phyloP scores from a whole-genome alignment of 1,140 invertebrate species.

The Sminthurinus signatus region DNA sequence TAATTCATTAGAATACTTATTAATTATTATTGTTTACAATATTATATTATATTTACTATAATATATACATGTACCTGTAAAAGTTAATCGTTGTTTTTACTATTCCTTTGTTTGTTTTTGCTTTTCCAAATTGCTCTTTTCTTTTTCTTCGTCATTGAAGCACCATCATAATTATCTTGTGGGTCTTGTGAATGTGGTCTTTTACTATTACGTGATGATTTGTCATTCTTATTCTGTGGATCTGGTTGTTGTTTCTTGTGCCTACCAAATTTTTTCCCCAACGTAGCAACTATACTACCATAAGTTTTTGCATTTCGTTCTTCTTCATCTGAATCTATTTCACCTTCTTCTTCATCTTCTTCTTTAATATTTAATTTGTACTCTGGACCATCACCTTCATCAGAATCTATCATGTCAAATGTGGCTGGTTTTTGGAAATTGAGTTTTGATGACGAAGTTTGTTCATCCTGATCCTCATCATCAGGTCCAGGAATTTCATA shows the following conservation, averaged over 20 bases:
- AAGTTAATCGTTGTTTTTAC: too few species aligned
- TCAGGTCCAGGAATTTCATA: background rate
- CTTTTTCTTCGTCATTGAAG: background rate
- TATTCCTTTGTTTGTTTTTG: background rate
- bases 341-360: background rate
- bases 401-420: background rate
- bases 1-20: too few species aligned
- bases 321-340: background rate
- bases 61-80: too few species aligned
- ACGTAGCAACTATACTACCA: background rate
- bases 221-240: too few species aligned
- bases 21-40: too few species aligned
- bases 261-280: background rate
- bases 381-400: background rate
- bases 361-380: background rate
- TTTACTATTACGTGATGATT: background rate
- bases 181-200: background rate
- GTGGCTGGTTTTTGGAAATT: too few species aligned
- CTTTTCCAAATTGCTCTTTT: slow-evolving; percentile 3
- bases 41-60: too few species aligned
- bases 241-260: too few species aligned
- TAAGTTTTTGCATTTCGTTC: background rate
- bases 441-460: too few species aligned
- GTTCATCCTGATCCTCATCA: background rate
- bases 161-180: background rate